Conservation (phyloP, 2,888 invertebrate genomes). For the Idaea aversata region DNA sequence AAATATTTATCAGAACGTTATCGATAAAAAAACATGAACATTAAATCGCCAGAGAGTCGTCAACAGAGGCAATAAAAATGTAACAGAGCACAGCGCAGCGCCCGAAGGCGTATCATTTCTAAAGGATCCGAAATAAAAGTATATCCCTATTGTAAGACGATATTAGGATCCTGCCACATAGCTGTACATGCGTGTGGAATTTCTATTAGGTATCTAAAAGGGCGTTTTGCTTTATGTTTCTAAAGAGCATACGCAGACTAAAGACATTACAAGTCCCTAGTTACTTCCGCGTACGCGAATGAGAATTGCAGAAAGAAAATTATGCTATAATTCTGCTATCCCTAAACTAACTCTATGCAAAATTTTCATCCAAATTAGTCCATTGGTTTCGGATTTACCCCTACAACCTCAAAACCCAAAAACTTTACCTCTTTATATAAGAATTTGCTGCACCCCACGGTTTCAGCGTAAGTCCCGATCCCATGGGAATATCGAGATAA, state of each 20-base stretch:
- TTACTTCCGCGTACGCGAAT: too few species aligned
- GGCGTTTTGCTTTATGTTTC: constrained; percentile 63
- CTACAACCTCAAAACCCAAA: too few species aligned
- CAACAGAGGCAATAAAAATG: constrained; percentile 29
- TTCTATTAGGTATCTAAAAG: constrained; percentile 66
- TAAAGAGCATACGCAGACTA: constrained; percentile 3
- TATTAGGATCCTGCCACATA: constrained; percentile 63
- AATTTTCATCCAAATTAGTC: too few species aligned
- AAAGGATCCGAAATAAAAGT: constrained; percentile 53
- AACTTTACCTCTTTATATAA: too few species aligned
- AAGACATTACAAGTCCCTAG: too few species aligned
- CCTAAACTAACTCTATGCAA: too few species aligned
- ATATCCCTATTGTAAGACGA: constrained; percentile 54
- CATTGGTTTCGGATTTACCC: too few species aligned
- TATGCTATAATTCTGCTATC: too few species aligned
- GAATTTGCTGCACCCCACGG: too few species aligned
- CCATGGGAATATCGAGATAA: too few species aligned
- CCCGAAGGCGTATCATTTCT: constrained; percentile 42
- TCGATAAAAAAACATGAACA: constrained; percentile 8
- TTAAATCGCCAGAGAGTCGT: constrained; percentile 12
- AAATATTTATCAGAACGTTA: not conserved
- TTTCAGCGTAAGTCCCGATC: too few species aligned
- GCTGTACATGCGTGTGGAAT: constrained; percentile 58
- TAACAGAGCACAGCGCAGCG: constrained; percentile 37
- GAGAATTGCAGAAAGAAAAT: too few species aligned